Evolutionary conservation across 2,888 invertebrate species (phyloP).

Genomic region (Netelia inedita): DNA sequence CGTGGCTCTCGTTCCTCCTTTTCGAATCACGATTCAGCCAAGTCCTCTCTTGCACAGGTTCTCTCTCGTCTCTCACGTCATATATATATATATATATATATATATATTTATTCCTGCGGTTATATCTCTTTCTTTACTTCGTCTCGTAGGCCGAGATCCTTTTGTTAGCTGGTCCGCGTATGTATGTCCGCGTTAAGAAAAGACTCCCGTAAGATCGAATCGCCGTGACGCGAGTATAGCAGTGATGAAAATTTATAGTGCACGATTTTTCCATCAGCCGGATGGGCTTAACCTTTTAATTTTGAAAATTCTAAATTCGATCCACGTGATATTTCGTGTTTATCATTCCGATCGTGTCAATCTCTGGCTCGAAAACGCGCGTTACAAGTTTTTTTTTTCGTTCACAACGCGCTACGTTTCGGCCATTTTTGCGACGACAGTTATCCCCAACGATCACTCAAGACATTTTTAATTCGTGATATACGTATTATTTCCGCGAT

Average conservation of each 20-base stretch:
- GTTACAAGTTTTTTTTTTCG: not conserved
- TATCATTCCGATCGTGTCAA: not conserved
- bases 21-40: conserved; percentile 61
- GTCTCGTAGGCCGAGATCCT: conserved; percentile 54
- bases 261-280: conserved; percentile 25
- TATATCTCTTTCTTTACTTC: conserved; percentile 32
- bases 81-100: conserved; percentile 3
- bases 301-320: conserved; percentile 11
- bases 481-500: conserved; percentile 38
- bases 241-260: conserved; percentile 54
- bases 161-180: conserved; percentile 10
- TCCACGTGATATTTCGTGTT: conserved; percentile 2
- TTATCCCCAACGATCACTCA: conserved; percentile 24
- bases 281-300: conserved; percentile 35
- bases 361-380: not conserved
- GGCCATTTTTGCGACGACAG: not conserved
- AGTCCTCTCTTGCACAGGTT: conserved; percentile 34
- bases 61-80: conserved; percentile 13
- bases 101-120: conserved; percentile 4
- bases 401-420: not conserved
- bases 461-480: conserved; percentile 29
- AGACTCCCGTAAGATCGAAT: conserved; percentile 56
- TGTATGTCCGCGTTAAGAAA: conserved; percentile 41
- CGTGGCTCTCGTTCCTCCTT: conserved; percentile 59
- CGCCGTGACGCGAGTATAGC: conserved; percentile 33